Conservation (phyloP, 2,113 vertebrate genomes). For the Vidua macroura region DNA sequence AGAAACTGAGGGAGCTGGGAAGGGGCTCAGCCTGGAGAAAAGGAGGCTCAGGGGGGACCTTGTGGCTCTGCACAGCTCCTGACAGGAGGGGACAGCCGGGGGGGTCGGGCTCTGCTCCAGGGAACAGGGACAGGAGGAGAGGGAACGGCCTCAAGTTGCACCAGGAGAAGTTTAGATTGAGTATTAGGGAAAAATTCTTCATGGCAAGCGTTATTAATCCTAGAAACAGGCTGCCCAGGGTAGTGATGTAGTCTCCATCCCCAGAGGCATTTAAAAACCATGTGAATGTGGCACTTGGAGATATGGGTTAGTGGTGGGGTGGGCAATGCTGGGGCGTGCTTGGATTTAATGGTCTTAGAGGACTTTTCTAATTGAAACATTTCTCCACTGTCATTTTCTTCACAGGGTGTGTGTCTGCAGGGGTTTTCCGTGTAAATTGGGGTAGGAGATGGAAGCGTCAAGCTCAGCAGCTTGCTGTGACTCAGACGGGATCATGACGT, state of each 20-base stretch:
- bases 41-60: neutral
- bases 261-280: fast-evolving
- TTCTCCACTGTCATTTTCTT: neutral
- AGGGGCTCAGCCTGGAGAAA: neutral
- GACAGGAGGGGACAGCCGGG: neutral
- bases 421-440: neutral
- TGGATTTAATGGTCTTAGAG: fast-evolving
- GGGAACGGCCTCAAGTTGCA: fast-evolving
- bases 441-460: neutral
- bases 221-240: neutral
- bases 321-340: fast-evolving
- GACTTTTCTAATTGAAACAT: neutral
- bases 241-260: fast-evolving
- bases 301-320: neutral
- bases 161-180: fast-evolving
- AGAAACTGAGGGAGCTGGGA: neutral
- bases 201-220: fast-evolving
- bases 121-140: neutral
- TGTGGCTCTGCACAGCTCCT: neutral
- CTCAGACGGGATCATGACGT: neutral
- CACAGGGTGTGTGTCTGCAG: neutral
- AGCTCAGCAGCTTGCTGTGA: neutral
- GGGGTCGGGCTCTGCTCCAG: neutral
- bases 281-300: no score
- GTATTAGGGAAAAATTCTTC: neutral